Base-by-base conservation (phyloP, 2,888 invertebrate genomes). In the Pharmacophagus antenor region DNA sequence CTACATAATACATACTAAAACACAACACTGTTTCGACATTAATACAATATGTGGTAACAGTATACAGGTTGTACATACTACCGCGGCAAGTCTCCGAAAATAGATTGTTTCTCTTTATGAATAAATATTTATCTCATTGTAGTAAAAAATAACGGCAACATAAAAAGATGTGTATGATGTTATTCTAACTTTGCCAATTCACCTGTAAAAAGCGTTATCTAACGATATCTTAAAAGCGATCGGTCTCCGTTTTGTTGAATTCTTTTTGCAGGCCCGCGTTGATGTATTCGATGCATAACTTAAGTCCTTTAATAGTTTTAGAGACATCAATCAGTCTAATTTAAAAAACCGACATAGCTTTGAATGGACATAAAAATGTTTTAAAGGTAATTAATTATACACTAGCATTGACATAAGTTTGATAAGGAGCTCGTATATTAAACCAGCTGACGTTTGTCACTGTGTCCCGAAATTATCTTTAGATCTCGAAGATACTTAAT, bases 331-430 rank as follows among this genome's bases (percentile, higher is more conserved):
- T 80, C 74, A 71, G 80, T 79, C 73, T 76, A 62, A 61, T 61
- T 62, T 71, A 66, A 70, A 77, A 79, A 72, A 82, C 82, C 77
- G 78, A 77, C 67, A 69, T 69, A 73, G 75, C 75, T 80, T 76
- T 77, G 72, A 74, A 70, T 73, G 70, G 70, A 73, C 71, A 68
- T 67, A 73, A 55, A 44, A 77, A 74, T 74, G 67, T 76, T 71
- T 64, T 67, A 69, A 69, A 68, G 72, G 82, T 82, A 82, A 84
- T 84, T 83, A 83, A 85, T 84, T 80, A 77, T 71, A 65, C 60
- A 62, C 63, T 63, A 62, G 62, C 64, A 65, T 68, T 80, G 80
- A 80, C 78, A 81, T 85, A 79, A 81, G 83, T 84, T 80, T 71
- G 73, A 67, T 69, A 69, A 74, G 76, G 78, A 77, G 77, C 77